Percentiles rank a stretch among this genome's conserved stretches.
Conservation (phyloP, 2,888 invertebrate genomes). For the Napeogenes sylphis region DNA sequence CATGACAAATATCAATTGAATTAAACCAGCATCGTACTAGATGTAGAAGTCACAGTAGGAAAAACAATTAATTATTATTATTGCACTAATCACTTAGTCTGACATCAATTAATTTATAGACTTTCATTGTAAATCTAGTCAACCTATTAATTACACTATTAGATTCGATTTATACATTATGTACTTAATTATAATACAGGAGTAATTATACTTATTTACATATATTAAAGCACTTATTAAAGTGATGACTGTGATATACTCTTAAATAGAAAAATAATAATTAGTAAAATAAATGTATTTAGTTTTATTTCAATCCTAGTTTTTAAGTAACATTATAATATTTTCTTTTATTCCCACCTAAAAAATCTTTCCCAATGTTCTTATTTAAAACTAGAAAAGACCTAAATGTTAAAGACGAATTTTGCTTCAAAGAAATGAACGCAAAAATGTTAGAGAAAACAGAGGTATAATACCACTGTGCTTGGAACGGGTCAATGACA, state of each 20-base stretch:
- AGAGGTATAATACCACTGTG: background rate
- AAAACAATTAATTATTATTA: conserved; percentile 35
- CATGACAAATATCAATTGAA: background rate
- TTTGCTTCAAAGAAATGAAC: background rate
- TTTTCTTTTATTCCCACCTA: no score
- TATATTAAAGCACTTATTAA: conserved; percentile 70
- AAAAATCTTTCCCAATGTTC: no score
- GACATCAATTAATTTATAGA: conserved; percentile 26
- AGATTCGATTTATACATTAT: conserved; percentile 34
- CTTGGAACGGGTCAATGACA: no score
- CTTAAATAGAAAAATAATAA: conserved; percentile 63
- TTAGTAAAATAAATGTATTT: conserved; percentile 55
- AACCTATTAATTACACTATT: conserved; percentile 33
- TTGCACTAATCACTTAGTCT: conserved; percentile 42
- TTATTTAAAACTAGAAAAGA: background rate
- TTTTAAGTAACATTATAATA: no score
- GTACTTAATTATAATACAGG: conserved; percentile 36
- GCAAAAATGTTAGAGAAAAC: background rate
- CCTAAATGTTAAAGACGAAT: background rate
- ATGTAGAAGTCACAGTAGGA: conserved; percentile 27
- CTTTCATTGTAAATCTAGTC: conserved; percentile 29
- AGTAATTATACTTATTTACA: conserved; percentile 38
- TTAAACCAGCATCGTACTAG: conserved; percentile 4
- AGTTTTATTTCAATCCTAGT: conserved; percentile 32
- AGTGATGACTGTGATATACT: conserved; percentile 77